Percentiles rank a stretch among this genome's conserved stretches.
These are phyloP conservation scores for Caracal caracal DNA, from an alignment of 2,113 vertebrate genomes.

Conservation along the genomic window DNA sequence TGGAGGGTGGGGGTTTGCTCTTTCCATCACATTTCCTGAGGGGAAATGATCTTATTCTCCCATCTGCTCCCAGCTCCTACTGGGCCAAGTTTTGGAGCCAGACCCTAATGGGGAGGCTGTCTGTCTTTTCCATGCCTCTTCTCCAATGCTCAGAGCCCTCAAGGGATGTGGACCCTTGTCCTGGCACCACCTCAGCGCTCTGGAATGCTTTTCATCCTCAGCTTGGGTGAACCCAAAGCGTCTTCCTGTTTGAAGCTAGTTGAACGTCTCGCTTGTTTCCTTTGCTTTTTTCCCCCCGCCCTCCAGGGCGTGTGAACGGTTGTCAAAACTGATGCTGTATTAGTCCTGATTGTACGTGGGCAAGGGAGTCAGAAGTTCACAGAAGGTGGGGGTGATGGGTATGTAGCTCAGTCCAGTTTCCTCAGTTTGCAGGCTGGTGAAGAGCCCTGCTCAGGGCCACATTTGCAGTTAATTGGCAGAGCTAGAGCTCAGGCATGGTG, in stretches of 20 bases:
- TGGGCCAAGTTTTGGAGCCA: background rate
- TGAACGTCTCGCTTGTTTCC: conserved; percentile 78
- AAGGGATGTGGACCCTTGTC: background rate
- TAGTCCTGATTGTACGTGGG: background rate
- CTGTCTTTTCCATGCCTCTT: background rate
- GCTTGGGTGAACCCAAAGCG: conserved; percentile 33
- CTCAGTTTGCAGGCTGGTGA: background rate
- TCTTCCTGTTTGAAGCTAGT: conserved; percentile 75
- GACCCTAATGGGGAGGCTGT: background rate
- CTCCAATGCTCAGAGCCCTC: background rate
- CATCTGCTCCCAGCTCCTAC: background rate
- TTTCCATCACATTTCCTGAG: background rate
- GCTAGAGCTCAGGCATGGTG: background rate
- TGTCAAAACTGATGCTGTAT: conserved; percentile 62
- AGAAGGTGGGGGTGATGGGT: background rate
- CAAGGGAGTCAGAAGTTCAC: background rate
- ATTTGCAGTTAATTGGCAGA: background rate
- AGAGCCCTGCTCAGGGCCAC: background rate
- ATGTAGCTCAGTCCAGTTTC: background rate
- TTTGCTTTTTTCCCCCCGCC: conserved; percentile 75
- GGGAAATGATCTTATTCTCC: background rate
- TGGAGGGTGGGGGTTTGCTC: background rate
- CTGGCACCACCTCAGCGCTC: conserved; percentile 61
- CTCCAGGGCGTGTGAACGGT: conserved; percentile 56
- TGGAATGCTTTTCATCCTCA: conserved; percentile 81